Evolutionary conservation across 2,888 invertebrate species (phyloP).

Genomic region (Drosophila tripunctata): DNA sequence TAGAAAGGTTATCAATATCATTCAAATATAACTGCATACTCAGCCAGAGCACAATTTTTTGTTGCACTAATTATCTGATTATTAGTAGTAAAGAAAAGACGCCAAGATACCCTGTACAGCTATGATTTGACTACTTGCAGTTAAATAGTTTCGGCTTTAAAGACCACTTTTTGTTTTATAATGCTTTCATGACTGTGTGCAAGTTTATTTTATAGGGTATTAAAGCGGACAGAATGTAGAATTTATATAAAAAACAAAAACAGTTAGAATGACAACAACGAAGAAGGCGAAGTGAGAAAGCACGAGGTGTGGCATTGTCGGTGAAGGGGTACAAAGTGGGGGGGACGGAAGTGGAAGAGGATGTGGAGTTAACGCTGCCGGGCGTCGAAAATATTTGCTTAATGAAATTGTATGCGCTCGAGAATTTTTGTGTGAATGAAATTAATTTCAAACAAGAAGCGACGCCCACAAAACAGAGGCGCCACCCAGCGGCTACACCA

Average conservation of each 20-base stretch:
- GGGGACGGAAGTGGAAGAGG: background rate
- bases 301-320: background rate
- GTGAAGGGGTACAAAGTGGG: background rate
- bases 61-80: no score
- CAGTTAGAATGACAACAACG: background rate
- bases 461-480: slow-evolving; percentile 36
- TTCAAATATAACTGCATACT: no score
- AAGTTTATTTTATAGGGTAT: slow-evolving; percentile 13
- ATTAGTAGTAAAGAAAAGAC: no score
- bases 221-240: slow-evolving; percentile 6
- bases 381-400: slow-evolving; percentile 75
- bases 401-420: slow-evolving; percentile 78
- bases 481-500: slow-evolving; percentile 5
- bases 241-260: background rate
- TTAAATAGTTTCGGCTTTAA: background rate
- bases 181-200: background rate
- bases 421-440: slow-evolving; percentile 76
- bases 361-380: slow-evolving; percentile 24
- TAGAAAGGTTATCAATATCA: no score
- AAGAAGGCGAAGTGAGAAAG: background rate
- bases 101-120: slow-evolving; percentile 13
- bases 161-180: background rate
- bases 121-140: no score
- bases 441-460: slow-evolving; percentile 71
- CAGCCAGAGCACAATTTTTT: no score